Evolutionary conservation across 2,797 vertebrate species (phyloP).

Genomic region (Onychomys leucogaster): DNA sequence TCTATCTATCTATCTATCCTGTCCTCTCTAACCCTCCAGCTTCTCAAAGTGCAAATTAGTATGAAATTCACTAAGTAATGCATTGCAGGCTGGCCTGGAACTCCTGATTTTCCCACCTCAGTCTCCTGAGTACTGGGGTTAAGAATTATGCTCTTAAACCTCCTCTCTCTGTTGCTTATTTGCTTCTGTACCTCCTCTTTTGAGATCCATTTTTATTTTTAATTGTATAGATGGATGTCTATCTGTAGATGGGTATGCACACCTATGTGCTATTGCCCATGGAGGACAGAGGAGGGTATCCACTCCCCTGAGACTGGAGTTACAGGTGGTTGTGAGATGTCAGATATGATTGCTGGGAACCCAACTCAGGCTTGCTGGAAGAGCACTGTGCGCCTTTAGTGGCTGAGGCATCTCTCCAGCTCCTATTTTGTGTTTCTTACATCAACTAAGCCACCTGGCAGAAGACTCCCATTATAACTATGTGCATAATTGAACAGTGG

Average conservation of each 20-base stretch:
- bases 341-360: background rate
- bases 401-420: background rate
- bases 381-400: background rate
- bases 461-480: background rate
- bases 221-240: too few species aligned
- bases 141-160: background rate
- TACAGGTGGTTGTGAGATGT: too few species aligned
- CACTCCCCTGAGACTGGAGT: too few species aligned
- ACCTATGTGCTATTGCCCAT: background rate
- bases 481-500: background rate
- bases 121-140: background rate
- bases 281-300: background rate
- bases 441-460: background rate
- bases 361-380: background rate
- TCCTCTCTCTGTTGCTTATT: background rate
- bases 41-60: background rate
- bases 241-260: background rate
- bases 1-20: background rate
- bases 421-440: background rate
- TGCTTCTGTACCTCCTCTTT: background rate
- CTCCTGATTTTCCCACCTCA: background rate
- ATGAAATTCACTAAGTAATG: background rate
- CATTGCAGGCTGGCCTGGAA: background rate
- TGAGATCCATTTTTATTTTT: background rate
- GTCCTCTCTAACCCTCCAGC: background rate